phyloP scores from a whole-genome alignment of 2,797 vertebrate species.

The Coluber constrictor region DNA sequence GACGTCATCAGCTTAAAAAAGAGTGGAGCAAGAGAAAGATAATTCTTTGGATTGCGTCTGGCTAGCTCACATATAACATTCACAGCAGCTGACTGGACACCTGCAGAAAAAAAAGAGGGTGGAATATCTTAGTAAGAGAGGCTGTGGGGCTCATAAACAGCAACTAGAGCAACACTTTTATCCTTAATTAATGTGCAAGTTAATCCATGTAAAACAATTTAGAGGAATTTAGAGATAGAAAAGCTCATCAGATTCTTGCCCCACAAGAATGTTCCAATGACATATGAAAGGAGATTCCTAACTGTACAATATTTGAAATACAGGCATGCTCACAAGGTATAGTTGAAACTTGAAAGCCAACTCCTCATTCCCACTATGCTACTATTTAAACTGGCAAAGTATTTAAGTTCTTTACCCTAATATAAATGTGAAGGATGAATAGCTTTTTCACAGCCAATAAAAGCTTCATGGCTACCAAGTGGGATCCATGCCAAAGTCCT shows the following conservation, averaged over 20 bases:
- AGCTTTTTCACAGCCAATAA: neutral
- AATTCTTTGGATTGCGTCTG: slow-evolving; percentile 97
- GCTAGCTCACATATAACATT: slow-evolving; percentile 98
- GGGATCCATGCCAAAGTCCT: neutral
- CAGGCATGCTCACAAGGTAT: neutral
- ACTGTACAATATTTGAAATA: neutral
- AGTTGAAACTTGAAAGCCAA: neutral
- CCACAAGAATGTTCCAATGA: neutral
- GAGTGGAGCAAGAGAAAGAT: slow-evolving; percentile 92
- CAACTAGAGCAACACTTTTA: neutral
- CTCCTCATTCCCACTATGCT: neutral
- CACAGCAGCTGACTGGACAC: slow-evolving; percentile 96
- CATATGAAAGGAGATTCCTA: neutral
- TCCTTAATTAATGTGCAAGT: neutral
- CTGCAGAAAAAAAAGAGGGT: slow-evolving; percentile 61
- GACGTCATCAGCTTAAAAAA: slow-evolving; percentile 99
- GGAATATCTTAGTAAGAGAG: neutral
- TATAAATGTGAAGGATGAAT: neutral
- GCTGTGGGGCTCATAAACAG: neutral
- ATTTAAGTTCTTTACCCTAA: neutral
- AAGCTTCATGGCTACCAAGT: neutral
- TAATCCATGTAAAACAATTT: neutral
- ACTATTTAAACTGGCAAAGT: neutral
- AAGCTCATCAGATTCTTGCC: neutral
- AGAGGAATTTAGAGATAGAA: neutral